phyloP scores from a whole-genome alignment of 2,113 vertebrate genomes.

The Pygoscelis adeliae region DNA sequence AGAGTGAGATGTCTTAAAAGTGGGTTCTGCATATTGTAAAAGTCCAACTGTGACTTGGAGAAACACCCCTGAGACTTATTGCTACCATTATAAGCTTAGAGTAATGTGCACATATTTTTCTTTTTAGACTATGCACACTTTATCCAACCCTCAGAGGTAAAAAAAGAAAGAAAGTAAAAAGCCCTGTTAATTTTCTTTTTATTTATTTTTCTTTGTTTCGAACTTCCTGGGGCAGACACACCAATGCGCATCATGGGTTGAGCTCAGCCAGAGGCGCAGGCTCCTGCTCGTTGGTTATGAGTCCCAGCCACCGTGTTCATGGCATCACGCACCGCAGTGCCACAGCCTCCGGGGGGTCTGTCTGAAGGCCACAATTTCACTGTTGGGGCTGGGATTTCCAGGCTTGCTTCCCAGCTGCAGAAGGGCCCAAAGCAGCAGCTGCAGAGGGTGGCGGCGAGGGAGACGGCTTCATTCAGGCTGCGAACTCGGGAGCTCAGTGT shows the following conservation, averaged over 20 bases:
- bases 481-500: fast-evolving
- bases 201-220: background rate
- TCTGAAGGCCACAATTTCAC: background rate
- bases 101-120: constrained; percentile 47
- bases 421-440: background rate
- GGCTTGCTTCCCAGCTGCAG: background rate
- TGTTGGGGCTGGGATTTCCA: background rate
- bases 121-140: background rate
- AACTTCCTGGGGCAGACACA: background rate
- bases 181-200: background rate
- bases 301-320: background rate
- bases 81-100: constrained; percentile 52
- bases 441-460: fast-evolving
- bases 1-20: constrained; percentile 15
- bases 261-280: background rate
- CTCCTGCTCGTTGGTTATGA: background rate
- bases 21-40: constrained; percentile 55
- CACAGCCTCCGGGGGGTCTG: background rate
- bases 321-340: fast-evolving
- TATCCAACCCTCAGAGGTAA: background rate
- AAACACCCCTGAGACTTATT: constrained; percentile 34
- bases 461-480: background rate
- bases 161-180: background rate
- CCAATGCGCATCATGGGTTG: fast-evolving
- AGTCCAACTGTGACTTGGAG: background rate